Conservation (phyloP, 2,797 vertebrate genomes). For the Paramormyrops hopkinsi region DNA sequence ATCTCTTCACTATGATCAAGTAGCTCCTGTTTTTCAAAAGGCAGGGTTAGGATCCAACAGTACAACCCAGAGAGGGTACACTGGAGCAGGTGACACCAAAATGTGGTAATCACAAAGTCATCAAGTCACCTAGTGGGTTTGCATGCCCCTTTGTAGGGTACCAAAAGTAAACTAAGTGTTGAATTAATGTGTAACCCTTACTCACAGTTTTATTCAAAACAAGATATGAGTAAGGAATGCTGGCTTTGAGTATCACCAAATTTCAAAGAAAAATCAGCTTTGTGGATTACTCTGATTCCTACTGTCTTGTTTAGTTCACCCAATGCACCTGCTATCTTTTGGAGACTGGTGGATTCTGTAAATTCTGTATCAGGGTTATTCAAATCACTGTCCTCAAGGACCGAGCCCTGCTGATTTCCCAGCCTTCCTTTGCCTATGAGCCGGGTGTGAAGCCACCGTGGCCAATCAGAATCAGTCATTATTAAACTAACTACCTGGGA, state of each 20-base stretch:
- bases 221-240: not conserved
- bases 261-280: not conserved
- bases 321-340: not conserved
- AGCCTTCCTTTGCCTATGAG: not conserved
- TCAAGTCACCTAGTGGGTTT: not conserved
- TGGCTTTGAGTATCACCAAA: not conserved
- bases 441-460: not conserved
- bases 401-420: not conserved
- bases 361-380: not conserved
- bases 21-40: not conserved
- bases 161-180: not conserved
- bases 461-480: not conserved
- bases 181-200: not conserved
- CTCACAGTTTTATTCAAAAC: not conserved
- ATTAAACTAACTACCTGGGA: not conserved
- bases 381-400: not conserved
- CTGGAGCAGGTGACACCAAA: not conserved
- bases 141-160: not conserved
- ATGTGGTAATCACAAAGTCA: not conserved
- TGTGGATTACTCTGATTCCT: not conserved
- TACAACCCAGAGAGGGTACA: not conserved
- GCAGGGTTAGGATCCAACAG: not conserved
- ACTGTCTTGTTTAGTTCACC: not conserved
- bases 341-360: not conserved
- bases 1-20: not conserved